These are phyloP conservation scores for Xiphydria camelus DNA, from an alignment of 2,888 invertebrate genomes.

Conservation along the genomic window DNA sequence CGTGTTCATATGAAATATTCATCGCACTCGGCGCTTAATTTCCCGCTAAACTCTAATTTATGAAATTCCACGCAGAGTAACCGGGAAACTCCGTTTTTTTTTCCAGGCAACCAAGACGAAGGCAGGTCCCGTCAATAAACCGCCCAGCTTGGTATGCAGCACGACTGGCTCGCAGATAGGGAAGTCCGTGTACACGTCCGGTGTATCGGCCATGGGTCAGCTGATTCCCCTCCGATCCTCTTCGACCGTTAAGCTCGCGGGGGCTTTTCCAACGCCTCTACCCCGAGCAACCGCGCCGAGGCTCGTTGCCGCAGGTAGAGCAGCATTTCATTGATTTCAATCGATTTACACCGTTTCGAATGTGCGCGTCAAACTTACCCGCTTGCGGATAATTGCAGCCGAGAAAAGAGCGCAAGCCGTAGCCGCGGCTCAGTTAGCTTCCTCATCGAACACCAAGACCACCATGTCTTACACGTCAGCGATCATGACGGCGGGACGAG, in stretches of 20 bases:
- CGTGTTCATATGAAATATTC: too few species aligned
- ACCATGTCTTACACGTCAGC: slow-evolving; percentile 65
- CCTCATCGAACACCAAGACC: slow-evolving; percentile 60
- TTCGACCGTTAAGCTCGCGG: slow-evolving; percentile 47
- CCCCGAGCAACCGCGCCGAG: slow-evolving; percentile 60
- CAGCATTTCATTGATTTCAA: neutral
- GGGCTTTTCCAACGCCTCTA: slow-evolving; percentile 47
- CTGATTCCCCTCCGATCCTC: slow-evolving; percentile 53
- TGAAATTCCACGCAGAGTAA: too few species aligned
- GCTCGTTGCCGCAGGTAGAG: slow-evolving; percentile 62
- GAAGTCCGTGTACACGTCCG: slow-evolving; percentile 38
- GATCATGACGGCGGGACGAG: slow-evolving; percentile 62
- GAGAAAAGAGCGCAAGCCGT: slow-evolving; percentile 59
- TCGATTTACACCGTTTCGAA: too few species aligned
- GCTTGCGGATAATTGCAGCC: too few species aligned
- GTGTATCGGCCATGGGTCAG: slow-evolving; percentile 41
- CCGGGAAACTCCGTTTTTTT: too few species aligned
- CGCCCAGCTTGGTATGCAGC: slow-evolving; percentile 40
- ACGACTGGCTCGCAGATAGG: slow-evolving; percentile 39
- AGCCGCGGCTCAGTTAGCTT: slow-evolving; percentile 52
- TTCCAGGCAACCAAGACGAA: slow-evolving; percentile 49
- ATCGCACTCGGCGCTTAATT: too few species aligned
- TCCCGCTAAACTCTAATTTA: too few species aligned
- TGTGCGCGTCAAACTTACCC: too few species aligned
- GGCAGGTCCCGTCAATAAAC: slow-evolving; percentile 45